Conservation (phyloP, 2,113 vertebrate species). For the Oncorhynchus nerka region DNA sequence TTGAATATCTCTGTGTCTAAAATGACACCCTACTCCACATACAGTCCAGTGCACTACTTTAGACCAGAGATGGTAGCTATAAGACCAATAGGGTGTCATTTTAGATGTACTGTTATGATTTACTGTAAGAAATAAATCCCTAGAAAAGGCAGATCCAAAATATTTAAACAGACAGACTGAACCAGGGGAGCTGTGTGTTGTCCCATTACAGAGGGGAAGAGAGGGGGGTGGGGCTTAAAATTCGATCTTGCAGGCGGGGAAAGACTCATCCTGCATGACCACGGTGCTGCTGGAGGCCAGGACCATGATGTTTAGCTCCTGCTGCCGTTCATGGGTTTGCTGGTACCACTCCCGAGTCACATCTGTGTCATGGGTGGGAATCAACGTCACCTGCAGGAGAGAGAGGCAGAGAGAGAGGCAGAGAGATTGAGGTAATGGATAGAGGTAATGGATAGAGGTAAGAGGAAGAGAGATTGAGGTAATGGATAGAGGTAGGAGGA, state of each 20-base stretch:
- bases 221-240: constrained; percentile 78
- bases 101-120: too few species aligned
- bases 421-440: too few species aligned
- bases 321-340: constrained; percentile 95
- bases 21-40: constrained; percentile 28
- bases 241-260: constrained; percentile 99
- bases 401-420: neutral
- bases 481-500: neutral
- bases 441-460: too few species aligned
- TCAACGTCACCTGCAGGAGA: constrained; percentile 86
- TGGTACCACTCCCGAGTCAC: constrained; percentile 99
- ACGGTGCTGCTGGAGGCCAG: constrained; percentile 99
- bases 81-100: too few species aligned
- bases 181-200: constrained; percentile 9
- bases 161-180: constrained; percentile 22
- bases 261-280: constrained; percentile 99
- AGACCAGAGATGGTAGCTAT: too few species aligned
- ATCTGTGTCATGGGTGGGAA: constrained; percentile 97
- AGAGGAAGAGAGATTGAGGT: neutral
- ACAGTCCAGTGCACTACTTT: too few species aligned
- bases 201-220: constrained; percentile 15
- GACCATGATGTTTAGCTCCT: constrained; percentile 96
- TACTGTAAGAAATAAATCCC: too few species aligned
- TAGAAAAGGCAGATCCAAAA: constrained; percentile 44
- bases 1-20: constrained; percentile 7